Conservation (phyloP, 2,113 vertebrate species). For the Platichthys flesus region DNA sequence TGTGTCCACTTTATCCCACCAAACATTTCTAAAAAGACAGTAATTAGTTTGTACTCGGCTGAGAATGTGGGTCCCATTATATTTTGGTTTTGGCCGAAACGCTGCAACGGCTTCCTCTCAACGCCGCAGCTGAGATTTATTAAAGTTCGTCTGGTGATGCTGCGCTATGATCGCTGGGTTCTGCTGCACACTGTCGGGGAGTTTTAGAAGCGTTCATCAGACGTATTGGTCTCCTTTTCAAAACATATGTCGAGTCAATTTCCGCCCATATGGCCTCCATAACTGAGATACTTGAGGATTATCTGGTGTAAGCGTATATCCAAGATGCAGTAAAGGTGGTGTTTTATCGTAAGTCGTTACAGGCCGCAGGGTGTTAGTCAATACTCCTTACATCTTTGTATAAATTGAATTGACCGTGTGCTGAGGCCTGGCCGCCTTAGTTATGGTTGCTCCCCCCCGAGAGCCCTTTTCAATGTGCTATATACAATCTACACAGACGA, state of each 20-base stretch:
- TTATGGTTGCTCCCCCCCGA: background rate
- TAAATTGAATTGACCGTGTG: background rate
- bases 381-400: background rate
- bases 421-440: background rate
- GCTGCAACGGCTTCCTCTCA: constrained; percentile 22
- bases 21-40: constrained; percentile 69
- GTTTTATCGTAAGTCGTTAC: constrained; percentile 33
- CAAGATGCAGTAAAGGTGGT: constrained; percentile 18
- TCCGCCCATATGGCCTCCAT: constrained; percentile 29
- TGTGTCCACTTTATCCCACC: constrained; percentile 26
- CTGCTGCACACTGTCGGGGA: constrained; percentile 15
- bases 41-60: constrained; percentile 67
- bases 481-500: background rate
- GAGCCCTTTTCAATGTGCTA: background rate
- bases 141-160: constrained; percentile 54
- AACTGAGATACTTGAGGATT: constrained; percentile 35
- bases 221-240: constrained; percentile 18
- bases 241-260: constrained; percentile 43
- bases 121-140: constrained; percentile 63
- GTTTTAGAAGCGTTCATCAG: constrained; percentile 18
- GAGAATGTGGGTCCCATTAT: constrained; percentile 57
- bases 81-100: constrained; percentile 50
- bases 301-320: background rate
- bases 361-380: background rate
- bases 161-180: constrained; percentile 12